Evolutionary conservation across 2,888 invertebrate genomes (phyloP).

Genomic region (Microlaimidae sp.): DNA sequence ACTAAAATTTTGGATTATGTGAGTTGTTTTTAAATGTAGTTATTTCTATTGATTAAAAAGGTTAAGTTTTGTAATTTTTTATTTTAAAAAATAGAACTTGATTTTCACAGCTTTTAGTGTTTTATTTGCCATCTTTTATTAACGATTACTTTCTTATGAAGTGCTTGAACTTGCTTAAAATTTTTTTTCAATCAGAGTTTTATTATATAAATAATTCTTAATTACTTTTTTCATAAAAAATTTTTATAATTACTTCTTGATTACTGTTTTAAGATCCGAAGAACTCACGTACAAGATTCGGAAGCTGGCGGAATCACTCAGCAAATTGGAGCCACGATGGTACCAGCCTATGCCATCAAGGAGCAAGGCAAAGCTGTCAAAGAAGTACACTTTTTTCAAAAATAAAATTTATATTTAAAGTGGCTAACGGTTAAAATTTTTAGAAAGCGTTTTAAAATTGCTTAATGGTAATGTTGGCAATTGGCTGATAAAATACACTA

Average conservation of each 20-base stretch:
- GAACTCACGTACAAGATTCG: constrained; percentile 43
- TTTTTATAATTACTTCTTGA: too few species aligned
- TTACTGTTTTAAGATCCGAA: constrained; percentile 39
- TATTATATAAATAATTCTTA: too few species aligned
- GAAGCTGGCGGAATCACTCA: constrained; percentile 99
- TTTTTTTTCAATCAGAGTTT: too few species aligned
- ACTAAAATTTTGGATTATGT: constrained; percentile 92
- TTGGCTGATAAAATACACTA: too few species aligned
- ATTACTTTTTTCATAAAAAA: too few species aligned
- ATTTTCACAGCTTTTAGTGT: constrained; percentile 8
- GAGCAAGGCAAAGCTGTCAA: constrained; percentile 86
- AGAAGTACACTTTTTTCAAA: constrained; percentile 53
- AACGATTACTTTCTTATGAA: neutral
- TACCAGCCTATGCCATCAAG: constrained; percentile 80
- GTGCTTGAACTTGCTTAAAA: too few species aligned
- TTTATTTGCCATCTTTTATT: constrained; percentile 2
- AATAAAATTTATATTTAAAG: too few species aligned
- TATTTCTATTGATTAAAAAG: neutral
- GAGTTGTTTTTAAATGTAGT: constrained; percentile 13
- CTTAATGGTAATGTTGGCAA: too few species aligned
- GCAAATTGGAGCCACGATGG: constrained; percentile 98
- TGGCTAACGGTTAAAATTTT: neutral
- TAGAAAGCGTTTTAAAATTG: too few species aligned
- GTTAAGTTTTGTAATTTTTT: too few species aligned
- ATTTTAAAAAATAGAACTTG: too few species aligned